A percentile compares a stretch with the other conserved stretches of the same genome.
Conservation (phyloP, 2,888 invertebrate genomes). For the Chromoteleia sp. region DNA sequence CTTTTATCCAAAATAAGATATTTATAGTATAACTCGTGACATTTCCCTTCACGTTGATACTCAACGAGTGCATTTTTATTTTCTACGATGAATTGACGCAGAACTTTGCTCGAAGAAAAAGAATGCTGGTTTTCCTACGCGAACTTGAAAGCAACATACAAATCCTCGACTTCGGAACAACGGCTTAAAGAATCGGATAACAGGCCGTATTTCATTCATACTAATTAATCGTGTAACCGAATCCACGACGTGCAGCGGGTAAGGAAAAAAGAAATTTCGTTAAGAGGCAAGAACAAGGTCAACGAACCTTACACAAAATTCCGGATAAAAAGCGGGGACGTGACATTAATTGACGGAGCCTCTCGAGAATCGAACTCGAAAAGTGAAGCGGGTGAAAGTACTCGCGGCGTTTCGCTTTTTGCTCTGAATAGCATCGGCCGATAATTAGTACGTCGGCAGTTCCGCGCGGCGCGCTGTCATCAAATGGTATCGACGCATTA, state of each 20-base stretch:
- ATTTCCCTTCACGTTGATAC: too few species aligned
- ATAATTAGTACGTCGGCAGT: constrained; percentile 35
- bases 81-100: too few species aligned
- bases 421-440: constrained; percentile 32
- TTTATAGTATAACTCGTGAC: too few species aligned
- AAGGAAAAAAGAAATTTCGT: constrained; percentile 7
- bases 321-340: constrained; percentile 18
- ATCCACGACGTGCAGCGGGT: not conserved
- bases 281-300: not conserved
- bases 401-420: constrained; percentile 39
- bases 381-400: constrained; percentile 34
- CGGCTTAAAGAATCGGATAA: too few species aligned
- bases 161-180: too few species aligned
- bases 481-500: constrained; percentile 15
- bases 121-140: too few species aligned
- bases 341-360: constrained; percentile 25
- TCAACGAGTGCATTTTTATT: too few species aligned
- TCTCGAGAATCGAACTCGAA: constrained; percentile 16
- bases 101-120: too few species aligned
- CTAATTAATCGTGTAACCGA: too few species aligned
- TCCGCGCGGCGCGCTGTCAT: constrained; percentile 23
- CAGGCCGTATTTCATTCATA: too few species aligned
- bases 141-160: too few species aligned
- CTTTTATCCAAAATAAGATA: too few species aligned
- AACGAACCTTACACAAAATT: constrained; percentile 6